A percentile compares a stretch with the other conserved stretches of the same genome.
Evolutionary conservation across 2,797 vertebrate genomes (phyloP).

Genomic region (Rhinoraja longicauda): DNA sequence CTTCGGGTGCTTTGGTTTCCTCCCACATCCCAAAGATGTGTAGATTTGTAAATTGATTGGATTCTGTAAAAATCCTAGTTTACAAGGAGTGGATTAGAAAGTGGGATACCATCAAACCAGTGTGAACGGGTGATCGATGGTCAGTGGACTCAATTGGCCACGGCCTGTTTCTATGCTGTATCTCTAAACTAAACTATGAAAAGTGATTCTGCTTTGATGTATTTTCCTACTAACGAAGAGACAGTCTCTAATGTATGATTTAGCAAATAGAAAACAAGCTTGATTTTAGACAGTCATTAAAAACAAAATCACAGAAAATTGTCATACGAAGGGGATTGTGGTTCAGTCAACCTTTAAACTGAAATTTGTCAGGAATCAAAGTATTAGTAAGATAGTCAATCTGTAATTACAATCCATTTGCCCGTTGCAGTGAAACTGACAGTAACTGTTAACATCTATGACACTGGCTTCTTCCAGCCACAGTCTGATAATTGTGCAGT

Average conservation of each 20-base stretch:
- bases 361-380: slow-evolving; percentile 7
- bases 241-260: neutral
- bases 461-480: neutral
- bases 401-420: slow-evolving; percentile 22
- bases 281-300: neutral
- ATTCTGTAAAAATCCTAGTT: too few relatives aligned
- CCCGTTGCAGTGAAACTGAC: slow-evolving; percentile 4
- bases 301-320: neutral
- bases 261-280: neutral
- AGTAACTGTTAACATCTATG: slow-evolving; percentile 6
- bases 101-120: too few relatives aligned
- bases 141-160: too few relatives aligned
- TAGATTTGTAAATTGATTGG: too few relatives aligned
- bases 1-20: too few relatives aligned
- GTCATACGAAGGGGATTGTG: neutral
- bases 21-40: too few relatives aligned
- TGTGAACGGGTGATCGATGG: too few relatives aligned
- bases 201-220: neutral
- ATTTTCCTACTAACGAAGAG: too few relatives aligned
- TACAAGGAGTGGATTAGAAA: too few relatives aligned
- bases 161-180: too few relatives aligned
- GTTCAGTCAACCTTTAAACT: neutral
- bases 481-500: neutral
- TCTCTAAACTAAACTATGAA: too few relatives aligned
- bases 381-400: neutral